Evolutionary conservation across 2,113 vertebrate species (phyloP), one percentile per base, ranked within the genome.

Genomic region (Ammospiza nelsoni): DNA sequence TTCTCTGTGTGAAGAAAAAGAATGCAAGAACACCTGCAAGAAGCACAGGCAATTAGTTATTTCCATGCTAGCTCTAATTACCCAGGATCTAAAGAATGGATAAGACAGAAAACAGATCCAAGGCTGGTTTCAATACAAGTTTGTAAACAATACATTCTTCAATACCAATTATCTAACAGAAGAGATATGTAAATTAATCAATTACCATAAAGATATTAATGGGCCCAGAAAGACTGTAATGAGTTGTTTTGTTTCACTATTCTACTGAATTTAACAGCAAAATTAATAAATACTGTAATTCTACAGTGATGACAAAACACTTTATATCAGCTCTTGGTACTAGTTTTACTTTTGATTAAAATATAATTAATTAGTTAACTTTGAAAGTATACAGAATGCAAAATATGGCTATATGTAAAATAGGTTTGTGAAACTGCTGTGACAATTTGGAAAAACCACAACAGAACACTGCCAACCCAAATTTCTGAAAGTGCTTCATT

Each of bases 1-100:
- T 98, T 97, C 97, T 98, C 69, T 97, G 97, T 27, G 99, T 99
- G 97, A 99, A 99, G 97, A 99, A 98, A 79, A 99, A 98, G 97
- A 99, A 99, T 1, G 98, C 98, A 39, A 99, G 97, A 61, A 98
- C 96, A 92, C 99, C 99, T 99, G 92, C 16, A 96, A 97, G 90
- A 97, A 86, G 49, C 10, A 84, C 14, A 96, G 69, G 91, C 43
- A 58, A 62, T 91, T 33, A 91, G 61, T 16, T 23, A 82, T 28
- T 77, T 51, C 57, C 31, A 27, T 22, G 20, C 14, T 31, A 59
- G 20, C 41, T 31, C 51, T 23, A 11, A 83, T 54, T 86, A 74
- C 74, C 28, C 31, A 80, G 68, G 22, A 57, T 35, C 14, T 65
- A 27, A 57, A 73, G 63, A 78, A 80, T 7, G 33, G 33, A 19